Base-by-base conservation (phyloP, 2,113 vertebrate genomes). In the Myiozetetes cayanensis region DNA sequence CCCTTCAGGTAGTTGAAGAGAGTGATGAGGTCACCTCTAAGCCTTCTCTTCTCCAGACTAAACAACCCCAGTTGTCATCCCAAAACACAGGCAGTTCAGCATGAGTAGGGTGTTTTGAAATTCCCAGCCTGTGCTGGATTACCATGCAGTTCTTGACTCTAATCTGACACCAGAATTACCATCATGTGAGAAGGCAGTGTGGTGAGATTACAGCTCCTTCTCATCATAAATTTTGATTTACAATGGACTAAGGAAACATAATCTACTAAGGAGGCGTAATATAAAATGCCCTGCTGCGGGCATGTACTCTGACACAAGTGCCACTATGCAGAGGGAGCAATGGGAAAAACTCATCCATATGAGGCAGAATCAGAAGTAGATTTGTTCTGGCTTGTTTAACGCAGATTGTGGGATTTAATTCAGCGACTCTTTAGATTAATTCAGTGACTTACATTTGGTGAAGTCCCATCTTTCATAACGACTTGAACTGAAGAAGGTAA, bases 381-480 rank as follows among this genome's bases (percentile, higher is more conserved):
- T 96, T 72, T 83, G 30, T 78, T 77, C 85, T 86, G 67, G 33
- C 50, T 85, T 61, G 28, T 85, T 89, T 79, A 85, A 90, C 59
- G 72, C 23, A 55, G 79, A 79, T 14, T 9, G 20, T 77, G 83
- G 67, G 62, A 82, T 91, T 91, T 78, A 78, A 72, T 87, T 95
- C 67, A 70, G 17, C 67, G 37, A 24, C 24, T 77, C 33, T 87
- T 85, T 46, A 74, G 89, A 76, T 76, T 78, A 95, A 85, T 89
- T 87, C 71, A 63, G 71, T 30, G 39, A 28, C 41, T 87, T 93
- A 30, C 2, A 28, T 76, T 85, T 83, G 62, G 53, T 76, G 85
- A 91, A 96, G 52, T 62, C 71, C 30, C 46, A n/a, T 80, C 71
- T 94, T 96, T 94, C 50, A 25, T 66, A 66, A 83, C 30, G 20